Base-by-base conservation (phyloP, 2,113 vertebrate genomes). In the Todiramphus saurophagus region DNA sequence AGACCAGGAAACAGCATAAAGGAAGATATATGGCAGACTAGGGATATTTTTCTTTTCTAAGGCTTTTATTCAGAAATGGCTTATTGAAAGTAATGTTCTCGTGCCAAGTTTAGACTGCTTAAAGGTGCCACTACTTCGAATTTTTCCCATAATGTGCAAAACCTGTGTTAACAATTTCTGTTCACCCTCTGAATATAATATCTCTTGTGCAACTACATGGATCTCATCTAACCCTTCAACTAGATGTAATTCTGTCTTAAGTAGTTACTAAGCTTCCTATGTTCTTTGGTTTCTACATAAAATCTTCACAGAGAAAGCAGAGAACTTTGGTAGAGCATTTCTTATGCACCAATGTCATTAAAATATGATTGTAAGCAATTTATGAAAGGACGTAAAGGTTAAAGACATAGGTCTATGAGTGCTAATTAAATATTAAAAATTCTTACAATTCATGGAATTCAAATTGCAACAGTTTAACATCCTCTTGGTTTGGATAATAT, bases 381-480 rank as follows among this genome's bases (percentile, higher is more conserved):
- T 58, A 83, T 59, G 19, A 81, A 88, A 79, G 19, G 10, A 77
- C 23, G 86, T 50, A 63, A 92, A 95, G 11, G 13, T 73, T 79
- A 58, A 95, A 78, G 18, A 56, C 18, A 74, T 62, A 17, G 12
- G 19, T 33, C 44, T 82, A 5, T 74, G 35, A 85, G 70, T 77
- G 33, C 5, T 90, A 89, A 83, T 90, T 95, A 68, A 83, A 66
- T 72, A 88, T 25, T 25, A 51, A 51, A 51, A 94, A 96, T 92
- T 89, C 67, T 95, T 97, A 94, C 25, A 46, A 90, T 86, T 87
- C 27, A 87, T 7, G 5, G 37, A 83, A n/a, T 67, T 90, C 31
- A 93, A 81, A 68, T 76, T 94, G n/a, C 60, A 76, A 31, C 28
- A 28, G 11, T 94, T 96, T 82, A 24, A 60, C 55, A 88, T 75